Conservation (phyloP, 1,140 invertebrate species). For the Andricus grossulariae region DNA sequence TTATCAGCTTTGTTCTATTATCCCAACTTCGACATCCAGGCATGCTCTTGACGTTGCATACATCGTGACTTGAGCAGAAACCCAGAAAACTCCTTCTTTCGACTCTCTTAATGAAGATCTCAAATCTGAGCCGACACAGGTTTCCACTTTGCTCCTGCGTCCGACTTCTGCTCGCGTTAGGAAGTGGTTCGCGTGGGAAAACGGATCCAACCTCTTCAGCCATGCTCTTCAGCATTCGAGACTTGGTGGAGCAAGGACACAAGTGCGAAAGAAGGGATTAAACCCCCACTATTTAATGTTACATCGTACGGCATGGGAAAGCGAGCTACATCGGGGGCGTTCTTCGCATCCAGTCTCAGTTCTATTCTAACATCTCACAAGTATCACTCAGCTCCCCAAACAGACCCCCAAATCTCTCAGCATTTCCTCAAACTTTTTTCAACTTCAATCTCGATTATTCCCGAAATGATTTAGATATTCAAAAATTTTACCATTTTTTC, state of each 20-base stretch:
- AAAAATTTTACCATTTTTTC: no score
- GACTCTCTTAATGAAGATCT: no score
- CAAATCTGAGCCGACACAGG: conserved; percentile 44
- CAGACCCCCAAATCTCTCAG: conserved; percentile 38
- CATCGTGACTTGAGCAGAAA: conserved; percentile 14
- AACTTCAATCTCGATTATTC: background rate
- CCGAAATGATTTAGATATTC: no score
- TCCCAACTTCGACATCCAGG: background rate
- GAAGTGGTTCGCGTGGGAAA: conserved; percentile 50
- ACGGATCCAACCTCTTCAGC: conserved; percentile 40
- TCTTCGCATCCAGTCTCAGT: conserved; percentile 69
- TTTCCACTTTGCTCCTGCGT: conserved; percentile 60
- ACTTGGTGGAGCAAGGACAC: conserved; percentile 58
- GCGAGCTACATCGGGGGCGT: conserved; percentile 72
- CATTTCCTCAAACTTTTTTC: conserved; percentile 10
- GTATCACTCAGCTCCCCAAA: conserved; percentile 49
- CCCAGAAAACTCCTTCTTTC: no score
- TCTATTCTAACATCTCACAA: conserved; percentile 66
- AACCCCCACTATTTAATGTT: conserved; percentile 72
- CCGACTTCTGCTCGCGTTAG: conserved; percentile 50
- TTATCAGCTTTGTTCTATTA: conserved; percentile 21
- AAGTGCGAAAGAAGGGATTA: conserved; percentile 72
- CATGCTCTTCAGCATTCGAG: conserved; percentile 31
- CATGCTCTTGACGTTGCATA: conserved; percentile 1
- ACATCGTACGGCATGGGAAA: conserved; percentile 61